phyloP scores from a whole-genome alignment of 2,888 invertebrate genomes.

The Drosophila niveifrons region DNA sequence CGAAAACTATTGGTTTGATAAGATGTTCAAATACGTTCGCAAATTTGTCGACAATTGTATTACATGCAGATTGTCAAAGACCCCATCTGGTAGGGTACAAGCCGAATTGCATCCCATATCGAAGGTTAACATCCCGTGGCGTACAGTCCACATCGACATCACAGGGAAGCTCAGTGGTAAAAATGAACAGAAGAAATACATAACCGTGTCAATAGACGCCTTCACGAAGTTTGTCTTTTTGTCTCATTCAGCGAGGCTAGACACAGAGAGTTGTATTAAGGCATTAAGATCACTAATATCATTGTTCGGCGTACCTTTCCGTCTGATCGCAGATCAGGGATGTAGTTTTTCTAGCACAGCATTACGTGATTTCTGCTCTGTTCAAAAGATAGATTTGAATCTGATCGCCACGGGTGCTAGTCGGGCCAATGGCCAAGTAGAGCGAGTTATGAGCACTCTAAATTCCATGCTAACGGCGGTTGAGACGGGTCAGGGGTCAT shows the following conservation, averaged over 20 bases:
- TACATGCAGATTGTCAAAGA: neutral
- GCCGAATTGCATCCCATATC: conserved; percentile 12
- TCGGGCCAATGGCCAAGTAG: conserved; percentile 7
- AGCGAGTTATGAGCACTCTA: conserved; percentile 6
- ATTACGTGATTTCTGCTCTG: neutral
- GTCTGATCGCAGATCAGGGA: conserved; percentile 2
- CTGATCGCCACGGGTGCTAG: conserved; percentile 10
- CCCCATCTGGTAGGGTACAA: neutral
- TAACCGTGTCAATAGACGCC: neutral
- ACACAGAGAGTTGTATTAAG: neutral
- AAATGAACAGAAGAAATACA: conserved; percentile 13
- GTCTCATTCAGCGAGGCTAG: neutral
- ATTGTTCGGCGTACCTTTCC: conserved; percentile 3
- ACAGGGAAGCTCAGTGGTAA: conserved; percentile 5
- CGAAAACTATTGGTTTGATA: neutral
- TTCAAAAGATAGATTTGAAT: neutral
- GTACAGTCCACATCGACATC: conserved; percentile 15
- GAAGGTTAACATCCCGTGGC: conserved; percentile 16
- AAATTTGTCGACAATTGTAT: conserved; percentile 13
- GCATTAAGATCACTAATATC: neutral
- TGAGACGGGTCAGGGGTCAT: too few species aligned
- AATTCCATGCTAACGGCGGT: too few species aligned
- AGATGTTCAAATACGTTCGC: neutral
- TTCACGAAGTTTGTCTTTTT: conserved; percentile 20
- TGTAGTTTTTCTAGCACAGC: neutral